Conservation (phyloP, 1,140 invertebrate species). For the Microplitis mediator region DNA sequence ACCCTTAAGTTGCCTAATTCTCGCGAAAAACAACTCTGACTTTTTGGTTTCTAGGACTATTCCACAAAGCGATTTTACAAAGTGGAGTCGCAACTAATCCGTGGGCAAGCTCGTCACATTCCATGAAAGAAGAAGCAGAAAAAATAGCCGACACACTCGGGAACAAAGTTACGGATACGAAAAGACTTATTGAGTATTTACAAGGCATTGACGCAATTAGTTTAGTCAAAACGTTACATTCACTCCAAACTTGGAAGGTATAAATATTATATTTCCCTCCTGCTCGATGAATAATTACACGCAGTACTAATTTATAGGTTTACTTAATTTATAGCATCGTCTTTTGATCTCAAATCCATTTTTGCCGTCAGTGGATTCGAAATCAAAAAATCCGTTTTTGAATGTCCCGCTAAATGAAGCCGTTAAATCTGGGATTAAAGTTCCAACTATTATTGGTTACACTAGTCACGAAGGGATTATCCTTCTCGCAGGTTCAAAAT, state of each 20-base stretch:
- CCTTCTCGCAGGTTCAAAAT: slow-evolving; percentile 46
- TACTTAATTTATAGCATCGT: slow-evolving; percentile 33
- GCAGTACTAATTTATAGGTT: no score
- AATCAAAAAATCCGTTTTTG: slow-evolving; percentile 55
- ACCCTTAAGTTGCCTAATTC: not conserved
- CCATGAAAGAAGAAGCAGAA: slow-evolving; percentile 51
- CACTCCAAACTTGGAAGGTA: not conserved
- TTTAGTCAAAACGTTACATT: slow-evolving; percentile 22
- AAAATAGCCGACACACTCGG: slow-evolving; percentile 54
- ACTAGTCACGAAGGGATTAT: slow-evolving; percentile 65
- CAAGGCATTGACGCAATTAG: slow-evolving; percentile 44
- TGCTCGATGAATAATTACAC: not conserved
- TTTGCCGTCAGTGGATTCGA: slow-evolving; percentile 42
- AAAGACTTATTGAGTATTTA: slow-evolving; percentile 58
- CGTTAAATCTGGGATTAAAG: slow-evolving; percentile 57
- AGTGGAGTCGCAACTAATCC: slow-evolving; percentile 62
- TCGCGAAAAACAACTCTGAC: not conserved
- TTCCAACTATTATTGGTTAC: slow-evolving; percentile 69
- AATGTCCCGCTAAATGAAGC: slow-evolving; percentile 45
- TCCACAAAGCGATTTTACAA: slow-evolving; percentile 67
- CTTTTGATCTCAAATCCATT: slow-evolving; percentile 32
- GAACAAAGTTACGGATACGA: slow-evolving; percentile 53
- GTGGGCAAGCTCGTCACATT: slow-evolving; percentile 46
- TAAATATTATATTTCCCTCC: not conserved
- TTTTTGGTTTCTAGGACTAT: slow-evolving; percentile 54